A percentile compares a stretch with the other conserved stretches of the same genome.
Evolutionary conservation across 2,113 vertebrate species (phyloP).

Genomic region (Cephalopholis sonnerati): DNA sequence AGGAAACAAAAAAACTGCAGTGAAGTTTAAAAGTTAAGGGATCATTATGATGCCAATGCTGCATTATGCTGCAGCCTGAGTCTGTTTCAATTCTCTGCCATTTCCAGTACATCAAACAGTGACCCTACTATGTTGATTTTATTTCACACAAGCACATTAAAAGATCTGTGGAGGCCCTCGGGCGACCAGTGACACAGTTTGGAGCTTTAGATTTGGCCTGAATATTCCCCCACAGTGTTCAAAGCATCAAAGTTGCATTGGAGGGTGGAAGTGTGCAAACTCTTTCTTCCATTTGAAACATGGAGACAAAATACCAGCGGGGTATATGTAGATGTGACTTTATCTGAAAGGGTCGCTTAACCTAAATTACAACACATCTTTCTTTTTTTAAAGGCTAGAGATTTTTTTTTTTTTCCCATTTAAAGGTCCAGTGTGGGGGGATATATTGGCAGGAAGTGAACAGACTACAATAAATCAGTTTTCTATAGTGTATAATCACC

Average conservation of each 20-base stretch:
- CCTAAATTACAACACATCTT: too few species aligned
- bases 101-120: constrained; percentile 47
- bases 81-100: constrained; percentile 39
- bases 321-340: neutral
- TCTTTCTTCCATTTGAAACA: neutral
- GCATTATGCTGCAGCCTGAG: constrained; percentile 1
- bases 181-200: constrained; percentile 64
- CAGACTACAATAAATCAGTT: too few species aligned
- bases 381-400: too few species aligned
- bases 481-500: too few species aligned
- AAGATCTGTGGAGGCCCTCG: constrained; percentile 41
- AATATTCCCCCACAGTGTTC: constrained; percentile 32
- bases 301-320: neutral
- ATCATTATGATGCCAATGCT: constrained; percentile 3
- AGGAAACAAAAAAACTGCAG: constrained; percentile 12
- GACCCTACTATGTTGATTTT: constrained; percentile 49
- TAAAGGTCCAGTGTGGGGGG: too few species aligned
- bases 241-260: constrained; percentile 29
- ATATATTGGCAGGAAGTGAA: too few species aligned
- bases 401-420: too few species aligned
- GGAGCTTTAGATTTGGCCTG: constrained; percentile 38
- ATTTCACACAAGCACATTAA: constrained; percentile 53
- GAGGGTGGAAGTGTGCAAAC: constrained; percentile 13
- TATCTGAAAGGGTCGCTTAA: too few species aligned
- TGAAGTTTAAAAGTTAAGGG: constrained; percentile 4